Conservation (phyloP, 1,140 invertebrate species). For the Dinothrombium tinctorium region DNA sequence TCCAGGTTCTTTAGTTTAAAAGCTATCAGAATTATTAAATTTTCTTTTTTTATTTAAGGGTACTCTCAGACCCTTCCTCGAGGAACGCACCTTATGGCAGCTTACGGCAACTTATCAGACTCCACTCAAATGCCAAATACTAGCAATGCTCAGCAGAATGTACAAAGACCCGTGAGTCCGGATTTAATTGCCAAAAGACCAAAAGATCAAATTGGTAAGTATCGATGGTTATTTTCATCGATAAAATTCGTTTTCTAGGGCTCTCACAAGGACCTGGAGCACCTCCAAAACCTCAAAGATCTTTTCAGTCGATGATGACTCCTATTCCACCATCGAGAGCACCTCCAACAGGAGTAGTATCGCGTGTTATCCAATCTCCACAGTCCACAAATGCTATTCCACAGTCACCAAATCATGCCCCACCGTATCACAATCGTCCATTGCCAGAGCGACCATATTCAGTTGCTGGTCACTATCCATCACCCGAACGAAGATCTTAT, state of each 20-base stretch:
- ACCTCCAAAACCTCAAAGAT: constrained; percentile 20
- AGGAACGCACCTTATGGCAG: constrained; percentile 12
- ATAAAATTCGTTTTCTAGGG: background rate
- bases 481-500: constrained; percentile 12
- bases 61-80: constrained; percentile 16
- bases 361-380: background rate
- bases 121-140: background rate
- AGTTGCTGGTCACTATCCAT: constrained; percentile 13
- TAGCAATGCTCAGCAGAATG: constrained; percentile 4
- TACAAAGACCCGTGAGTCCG: background rate
- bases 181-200: background rate
- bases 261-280: constrained; percentile 3
- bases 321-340: background rate
- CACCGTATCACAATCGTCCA: constrained; percentile 9
- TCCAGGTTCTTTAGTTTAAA: constrained; percentile 9
- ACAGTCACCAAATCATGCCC: background rate
- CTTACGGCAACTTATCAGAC: constrained; percentile 5
- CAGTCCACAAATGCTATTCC: background rate
- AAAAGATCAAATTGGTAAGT: constrained; percentile 1
- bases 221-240: background rate
- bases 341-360: background rate
- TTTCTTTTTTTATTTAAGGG: constrained; percentile 6
- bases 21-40: no score
- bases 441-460: constrained; percentile 17
- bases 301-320: constrained; percentile 14